Base-by-base conservation (phyloP, 2,113 vertebrate species). In the Telmatochromis sp. region DNA sequence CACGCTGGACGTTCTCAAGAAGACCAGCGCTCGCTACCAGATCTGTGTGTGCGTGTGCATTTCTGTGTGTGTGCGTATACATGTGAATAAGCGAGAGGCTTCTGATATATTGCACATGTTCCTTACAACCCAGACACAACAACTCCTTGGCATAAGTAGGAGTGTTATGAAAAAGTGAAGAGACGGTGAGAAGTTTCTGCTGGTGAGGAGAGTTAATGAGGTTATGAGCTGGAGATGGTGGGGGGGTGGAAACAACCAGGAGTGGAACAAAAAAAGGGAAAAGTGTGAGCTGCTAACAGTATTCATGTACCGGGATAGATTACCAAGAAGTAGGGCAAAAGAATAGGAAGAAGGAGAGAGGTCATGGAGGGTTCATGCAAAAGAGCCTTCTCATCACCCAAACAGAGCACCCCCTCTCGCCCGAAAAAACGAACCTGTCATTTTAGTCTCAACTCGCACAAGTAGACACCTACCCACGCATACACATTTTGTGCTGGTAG, bases 51-150 rank as follows among this genome's bases (percentile, higher is more conserved):
- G 33, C 37, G 45, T 12, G 63, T 82, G 65, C 10, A 17, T 33
- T 10, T 54, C n/a, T 54, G 10, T 12, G 31, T 35, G 58, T 3
- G 68, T 42, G 65, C 80, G 65, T 35, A 31, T 21, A 80, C 40
- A 19, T 31, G 89, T 83, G 92, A 88, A 91, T 51, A 90, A 91
- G 83, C 28, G 80, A 90, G 90, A 90, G 51, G 35, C 73, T 81
- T 87, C 91, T 95, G 93, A 95, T 94, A 91, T 90, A 89, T 93
- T 92, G 91, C 93, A 93, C 90, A 94, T 95, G 94, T 94, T 93
- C 86, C 85, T 88, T 6, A 17, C 87, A 80, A 49, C 63, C 90
- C 93, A 96, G 95, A 96, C 95, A 96, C 95, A 96, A 96, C 94
- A 94, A 93, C 84, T 91, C 86, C 89, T 92, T 83, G 31, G 87